Conservation (phyloP, 1,140 invertebrate genomes). For the Oryzaephilus surinamensis region DNA sequence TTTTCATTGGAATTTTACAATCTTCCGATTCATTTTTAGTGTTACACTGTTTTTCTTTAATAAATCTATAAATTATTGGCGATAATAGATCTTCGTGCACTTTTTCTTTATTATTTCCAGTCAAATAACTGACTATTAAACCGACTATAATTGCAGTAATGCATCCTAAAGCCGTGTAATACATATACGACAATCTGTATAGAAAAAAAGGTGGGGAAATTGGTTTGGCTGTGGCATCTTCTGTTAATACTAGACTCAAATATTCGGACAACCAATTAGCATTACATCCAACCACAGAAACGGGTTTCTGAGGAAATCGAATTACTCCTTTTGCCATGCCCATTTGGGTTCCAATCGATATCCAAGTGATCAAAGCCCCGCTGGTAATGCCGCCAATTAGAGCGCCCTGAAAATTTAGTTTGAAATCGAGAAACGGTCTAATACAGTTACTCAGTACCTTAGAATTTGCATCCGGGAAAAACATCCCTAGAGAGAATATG, state of each 20-base stretch:
- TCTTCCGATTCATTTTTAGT: not conserved
- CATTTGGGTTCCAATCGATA: slow-evolving; percentile 73
- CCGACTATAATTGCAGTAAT: slow-evolving; percentile 56
- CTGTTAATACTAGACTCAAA: slow-evolving; percentile 18
- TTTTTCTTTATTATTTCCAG: slow-evolving; percentile 25
- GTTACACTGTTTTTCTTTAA: slow-evolving; percentile 17
- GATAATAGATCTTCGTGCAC: slow-evolving; percentile 35
- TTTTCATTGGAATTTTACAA: too few relatives aligned
- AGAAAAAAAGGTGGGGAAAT: slow-evolving; percentile 37
- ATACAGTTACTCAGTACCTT: slow-evolving; percentile 48
- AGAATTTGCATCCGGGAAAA: slow-evolving; percentile 61
- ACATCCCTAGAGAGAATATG: slow-evolving; percentile 67
- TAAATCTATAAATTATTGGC: slow-evolving; percentile 29
- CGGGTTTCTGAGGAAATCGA: slow-evolving; percentile 43
- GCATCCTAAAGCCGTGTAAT: slow-evolving; percentile 57
- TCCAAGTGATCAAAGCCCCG: slow-evolving; percentile 65
- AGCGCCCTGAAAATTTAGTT: slow-evolving; percentile 56
- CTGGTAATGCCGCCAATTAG: slow-evolving; percentile 59
- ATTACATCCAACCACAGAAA: slow-evolving; percentile 50
- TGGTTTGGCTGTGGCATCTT: slow-evolving; percentile 7
- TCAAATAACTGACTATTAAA: slow-evolving; percentile 33
- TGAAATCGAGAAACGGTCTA: slow-evolving; percentile 2
- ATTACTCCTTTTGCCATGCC: slow-evolving; percentile 55
- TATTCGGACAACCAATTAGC: slow-evolving; percentile 36
- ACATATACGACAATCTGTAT: slow-evolving; percentile 54